Percentiles rank a stretch among this genome's conserved stretches.
Conservation (phyloP, 2,113 vertebrate species). For the Chamaea fasciata region DNA sequence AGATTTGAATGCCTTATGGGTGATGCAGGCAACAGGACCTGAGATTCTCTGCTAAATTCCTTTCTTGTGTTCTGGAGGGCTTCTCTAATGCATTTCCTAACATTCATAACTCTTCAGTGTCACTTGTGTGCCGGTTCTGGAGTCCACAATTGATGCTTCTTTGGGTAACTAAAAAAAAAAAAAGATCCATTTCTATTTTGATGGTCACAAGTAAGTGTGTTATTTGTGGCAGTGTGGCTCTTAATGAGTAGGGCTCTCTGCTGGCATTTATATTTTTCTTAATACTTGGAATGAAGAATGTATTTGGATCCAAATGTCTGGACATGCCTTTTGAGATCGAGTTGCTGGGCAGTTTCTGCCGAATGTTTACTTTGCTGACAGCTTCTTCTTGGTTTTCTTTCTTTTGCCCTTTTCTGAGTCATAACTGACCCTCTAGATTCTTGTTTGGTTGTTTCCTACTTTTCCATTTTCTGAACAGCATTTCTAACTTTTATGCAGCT, state of each 20-base stretch:
- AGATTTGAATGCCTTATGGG: not conserved
- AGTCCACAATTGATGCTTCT: not conserved
- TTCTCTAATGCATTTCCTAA: not conserved
- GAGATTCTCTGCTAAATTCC: not conserved
- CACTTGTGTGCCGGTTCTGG: not conserved
- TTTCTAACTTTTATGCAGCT: not conserved
- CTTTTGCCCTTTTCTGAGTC: slow-evolving; percentile 53
- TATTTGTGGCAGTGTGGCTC: not conserved
- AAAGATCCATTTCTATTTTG: not conserved
- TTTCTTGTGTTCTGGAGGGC: not conserved
- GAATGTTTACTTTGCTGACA: slow-evolving; percentile 24
- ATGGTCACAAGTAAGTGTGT: not conserved
- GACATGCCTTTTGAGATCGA: not conserved
- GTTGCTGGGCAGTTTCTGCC: not conserved
- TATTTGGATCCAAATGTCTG: not conserved
- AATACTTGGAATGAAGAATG: not conserved
- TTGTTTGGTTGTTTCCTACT: slow-evolving; percentile 1
- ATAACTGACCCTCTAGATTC: slow-evolving; percentile 36
- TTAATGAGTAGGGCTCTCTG: not conserved
- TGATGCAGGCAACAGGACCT: not conserved
- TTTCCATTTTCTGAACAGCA: not conserved
- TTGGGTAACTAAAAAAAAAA: not conserved
- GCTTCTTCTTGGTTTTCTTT: not conserved
- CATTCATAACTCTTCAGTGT: not conserved
- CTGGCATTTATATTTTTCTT: not conserved